These are phyloP conservation scores for Corydoras sp. DNA, from an alignment of 2,113 vertebrate species.

Conservation along the genomic window DNA sequence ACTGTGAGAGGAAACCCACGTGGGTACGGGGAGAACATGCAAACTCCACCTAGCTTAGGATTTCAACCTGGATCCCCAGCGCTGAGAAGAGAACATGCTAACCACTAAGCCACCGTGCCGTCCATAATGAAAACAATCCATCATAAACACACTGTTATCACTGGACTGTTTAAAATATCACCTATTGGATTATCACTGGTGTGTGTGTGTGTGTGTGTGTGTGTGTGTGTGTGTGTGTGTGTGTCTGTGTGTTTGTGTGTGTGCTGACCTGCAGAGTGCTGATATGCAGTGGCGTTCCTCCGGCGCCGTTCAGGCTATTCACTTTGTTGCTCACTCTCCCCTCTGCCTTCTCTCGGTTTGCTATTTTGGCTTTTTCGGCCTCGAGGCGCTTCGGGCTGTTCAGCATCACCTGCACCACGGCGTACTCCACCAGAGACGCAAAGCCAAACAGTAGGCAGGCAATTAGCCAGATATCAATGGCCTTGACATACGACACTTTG, in stretches of 20 bases:
- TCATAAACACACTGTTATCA: too few species aligned
- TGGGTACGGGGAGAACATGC: too few species aligned
- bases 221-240: background rate
- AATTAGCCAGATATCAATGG: slow-evolving; percentile 96
- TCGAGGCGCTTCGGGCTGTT: slow-evolving; percentile 93
- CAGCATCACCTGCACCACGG: slow-evolving; percentile 94
- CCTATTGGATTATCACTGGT: background rate
- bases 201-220: background rate
- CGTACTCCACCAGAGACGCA: slow-evolving; percentile 94
- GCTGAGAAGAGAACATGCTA: too few species aligned
- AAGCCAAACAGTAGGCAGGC: slow-evolving; percentile 98
- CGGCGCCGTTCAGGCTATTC: slow-evolving; percentile 86
- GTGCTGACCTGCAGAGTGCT: slow-evolving; percentile 91
- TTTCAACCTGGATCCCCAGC: too few species aligned
- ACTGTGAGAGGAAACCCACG: too few species aligned
- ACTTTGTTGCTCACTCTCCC: slow-evolving; percentile 78
- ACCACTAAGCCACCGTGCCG: too few species aligned
- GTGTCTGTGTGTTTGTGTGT: too few species aligned
- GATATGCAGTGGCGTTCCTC: slow-evolving; percentile 87
- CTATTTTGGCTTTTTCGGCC: slow-evolving; percentile 90
- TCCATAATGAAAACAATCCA: too few species aligned
- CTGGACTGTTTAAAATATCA: too few species aligned
- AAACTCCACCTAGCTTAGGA: too few species aligned
- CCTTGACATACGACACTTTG: slow-evolving; percentile 97
- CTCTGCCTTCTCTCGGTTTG: slow-evolving; percentile 79